A percentile compares a stretch with the other conserved stretches of the same genome.
Evolutionary conservation across 2,113 vertebrate species (phyloP).

Genomic region (Eupsittula cactorum): DNA sequence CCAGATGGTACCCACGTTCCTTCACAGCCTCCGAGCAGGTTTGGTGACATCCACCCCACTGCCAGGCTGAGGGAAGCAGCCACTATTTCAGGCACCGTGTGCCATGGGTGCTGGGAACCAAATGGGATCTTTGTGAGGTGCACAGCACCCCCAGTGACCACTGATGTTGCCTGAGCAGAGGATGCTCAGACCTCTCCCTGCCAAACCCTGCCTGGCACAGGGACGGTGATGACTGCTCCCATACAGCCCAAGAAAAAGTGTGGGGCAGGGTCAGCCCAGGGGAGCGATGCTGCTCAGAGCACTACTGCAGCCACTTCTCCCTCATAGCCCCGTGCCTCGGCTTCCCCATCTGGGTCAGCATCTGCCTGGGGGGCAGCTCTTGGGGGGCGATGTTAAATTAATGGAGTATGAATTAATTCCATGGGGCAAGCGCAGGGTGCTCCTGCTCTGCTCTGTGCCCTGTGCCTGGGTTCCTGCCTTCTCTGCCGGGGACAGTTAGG

Average conservation of each 20-base stretch:
- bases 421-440: neutral
- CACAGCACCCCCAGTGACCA: neutral
- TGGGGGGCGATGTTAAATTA: neutral
- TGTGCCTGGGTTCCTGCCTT: neutral
- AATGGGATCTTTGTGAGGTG: accelerated
- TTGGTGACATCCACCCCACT: accelerated
- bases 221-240: neutral
- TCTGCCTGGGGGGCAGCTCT: neutral
- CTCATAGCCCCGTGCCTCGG: neutral
- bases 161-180: neutral
- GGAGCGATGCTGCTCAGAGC: neutral
- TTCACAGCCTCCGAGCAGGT: accelerated
- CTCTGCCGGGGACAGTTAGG: neutral
- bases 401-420: neutral
- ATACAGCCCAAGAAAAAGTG: accelerated
- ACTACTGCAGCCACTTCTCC: accelerated
- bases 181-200: neutral
- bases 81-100: neutral
- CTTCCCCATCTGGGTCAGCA: neutral
- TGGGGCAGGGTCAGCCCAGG: neutral
- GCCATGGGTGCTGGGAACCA: neutral
- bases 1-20: accelerated
- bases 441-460: neutral
- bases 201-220: neutral
- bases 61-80: neutral